Percentiles rank a stretch among this genome's conserved stretches.
Evolutionary conservation across 64 coral and sea anemone species (phyloP).

Genomic region (Pachyseris speciosa): DNA sequence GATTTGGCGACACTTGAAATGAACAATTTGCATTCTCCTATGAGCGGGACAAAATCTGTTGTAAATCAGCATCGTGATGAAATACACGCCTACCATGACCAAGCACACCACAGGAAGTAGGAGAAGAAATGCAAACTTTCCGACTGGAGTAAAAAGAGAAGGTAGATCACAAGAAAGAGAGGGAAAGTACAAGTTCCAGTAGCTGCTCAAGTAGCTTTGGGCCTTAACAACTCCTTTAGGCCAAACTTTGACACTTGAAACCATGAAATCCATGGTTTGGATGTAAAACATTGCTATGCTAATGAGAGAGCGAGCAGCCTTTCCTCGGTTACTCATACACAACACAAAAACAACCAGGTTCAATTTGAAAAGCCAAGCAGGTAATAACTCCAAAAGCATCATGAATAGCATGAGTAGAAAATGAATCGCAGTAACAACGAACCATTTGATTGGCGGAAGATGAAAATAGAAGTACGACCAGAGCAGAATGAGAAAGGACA

Average conservation of each 20-base stretch:
- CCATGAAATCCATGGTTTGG: slow-evolving; percentile 73
- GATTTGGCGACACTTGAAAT: slow-evolving; percentile 53
- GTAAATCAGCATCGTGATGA: neutral
- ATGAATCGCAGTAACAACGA: slow-evolving; percentile 27
- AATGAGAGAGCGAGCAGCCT: slow-evolving; percentile 49
- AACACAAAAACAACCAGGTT: slow-evolving; percentile 47
- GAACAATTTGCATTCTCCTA: neutral
- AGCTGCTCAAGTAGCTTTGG: slow-evolving; percentile 74
- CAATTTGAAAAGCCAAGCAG: slow-evolving; percentile 41
- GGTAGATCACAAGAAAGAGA: slow-evolving; percentile 67
- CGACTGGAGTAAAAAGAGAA: slow-evolving; percentile 62
- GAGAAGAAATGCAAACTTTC: slow-evolving; percentile 64
- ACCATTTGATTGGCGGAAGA: neutral
- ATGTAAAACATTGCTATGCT: slow-evolving; percentile 75
- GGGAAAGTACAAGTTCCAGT: slow-evolving; percentile 69
- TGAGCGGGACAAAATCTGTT: neutral
- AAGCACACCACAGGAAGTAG: slow-evolving; percentile 54
- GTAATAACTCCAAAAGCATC: slow-evolving; percentile 44
- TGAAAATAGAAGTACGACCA: slow-evolving; percentile 35
- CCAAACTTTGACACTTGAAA: slow-evolving; percentile 59
- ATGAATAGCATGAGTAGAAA: slow-evolving; percentile 39
- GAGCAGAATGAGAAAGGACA: slow-evolving; percentile 25
- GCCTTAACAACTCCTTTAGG: slow-evolving; percentile 33
- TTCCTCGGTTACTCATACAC: slow-evolving; percentile 43
- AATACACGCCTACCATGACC: slow-evolving; percentile 14